phyloP scores from a whole-genome alignment of 1,140 invertebrate genomes.

The Planococcus citri region DNA sequence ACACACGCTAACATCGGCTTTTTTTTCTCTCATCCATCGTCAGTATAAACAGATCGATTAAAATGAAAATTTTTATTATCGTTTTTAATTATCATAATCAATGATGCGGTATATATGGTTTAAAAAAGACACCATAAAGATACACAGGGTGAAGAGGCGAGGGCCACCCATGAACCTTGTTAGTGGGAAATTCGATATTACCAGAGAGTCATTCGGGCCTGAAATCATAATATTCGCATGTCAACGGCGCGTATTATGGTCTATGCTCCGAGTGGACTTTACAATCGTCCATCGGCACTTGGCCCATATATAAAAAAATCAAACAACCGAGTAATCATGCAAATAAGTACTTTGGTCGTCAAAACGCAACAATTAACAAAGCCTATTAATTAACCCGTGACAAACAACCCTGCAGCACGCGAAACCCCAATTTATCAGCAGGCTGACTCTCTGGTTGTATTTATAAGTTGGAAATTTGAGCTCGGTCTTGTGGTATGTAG shows the following conservation, averaged over 20 bases:
- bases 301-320: not conserved
- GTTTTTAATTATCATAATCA: too few relatives aligned
- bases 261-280: too few relatives aligned
- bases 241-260: too few relatives aligned
- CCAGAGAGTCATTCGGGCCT: too few relatives aligned
- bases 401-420: not conserved
- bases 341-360: not conserved
- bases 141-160: too few relatives aligned
- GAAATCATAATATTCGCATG: too few relatives aligned
- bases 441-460: too few relatives aligned
- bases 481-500: too few relatives aligned
- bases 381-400: not conserved
- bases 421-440: not conserved
- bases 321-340: not conserved
- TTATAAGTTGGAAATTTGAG: too few relatives aligned
- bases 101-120: too few relatives aligned
- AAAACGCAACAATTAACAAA: constrained; percentile 1
- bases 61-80: not conserved
- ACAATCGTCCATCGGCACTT: not conserved
- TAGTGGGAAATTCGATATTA: too few relatives aligned
- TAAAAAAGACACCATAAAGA: not conserved
- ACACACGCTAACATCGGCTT: not conserved
- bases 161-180: not conserved
- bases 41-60: not conserved
- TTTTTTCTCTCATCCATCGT: not conserved